Conservation (phyloP, 2,797 vertebrate genomes). For the Hirundo rustica region DNA sequence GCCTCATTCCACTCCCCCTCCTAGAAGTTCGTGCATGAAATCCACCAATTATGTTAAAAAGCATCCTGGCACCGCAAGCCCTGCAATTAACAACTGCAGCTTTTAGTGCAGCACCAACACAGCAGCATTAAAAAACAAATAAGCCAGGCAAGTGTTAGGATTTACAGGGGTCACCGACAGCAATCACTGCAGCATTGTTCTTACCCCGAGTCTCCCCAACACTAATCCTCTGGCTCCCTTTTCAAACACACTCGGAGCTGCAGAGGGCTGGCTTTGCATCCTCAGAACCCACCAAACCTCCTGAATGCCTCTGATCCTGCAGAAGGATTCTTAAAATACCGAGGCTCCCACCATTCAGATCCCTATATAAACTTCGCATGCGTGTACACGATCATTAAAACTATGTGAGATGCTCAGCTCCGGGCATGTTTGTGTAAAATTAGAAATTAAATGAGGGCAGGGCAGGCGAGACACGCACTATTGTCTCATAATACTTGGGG, state of each 20-base stretch:
- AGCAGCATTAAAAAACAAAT: conserved; percentile 56
- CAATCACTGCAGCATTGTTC: conserved; percentile 24
- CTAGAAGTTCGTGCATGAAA: conserved; percentile 58
- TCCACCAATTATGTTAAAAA: conserved; percentile 62
- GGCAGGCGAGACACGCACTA: neutral
- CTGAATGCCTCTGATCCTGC: neutral
- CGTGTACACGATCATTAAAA: neutral
- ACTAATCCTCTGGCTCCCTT: conserved; percentile 30
- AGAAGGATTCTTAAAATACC: neutral
- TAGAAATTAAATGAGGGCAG: neutral
- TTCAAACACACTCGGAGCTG: neutral
- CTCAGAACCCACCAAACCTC: neutral
- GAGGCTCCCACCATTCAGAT: neutral
- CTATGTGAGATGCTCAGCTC: neutral
- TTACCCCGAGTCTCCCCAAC: neutral
- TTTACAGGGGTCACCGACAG: conserved; percentile 47
- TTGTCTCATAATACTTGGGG: neutral
- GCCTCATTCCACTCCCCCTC: conserved; percentile 54
- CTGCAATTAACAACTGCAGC: conserved; percentile 61
- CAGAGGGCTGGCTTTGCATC: neutral
- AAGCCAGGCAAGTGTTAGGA: conserved; percentile 46
- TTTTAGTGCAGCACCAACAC: conserved; percentile 59
- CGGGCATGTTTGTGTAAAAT: neutral
- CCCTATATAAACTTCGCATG: neutral
- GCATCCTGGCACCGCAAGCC: conserved; percentile 53